Evolutionary conservation across 2,888 invertebrate genomes (phyloP), one percentile per base, ranked within the genome.

Genomic region (Norana najaformis): DNA sequence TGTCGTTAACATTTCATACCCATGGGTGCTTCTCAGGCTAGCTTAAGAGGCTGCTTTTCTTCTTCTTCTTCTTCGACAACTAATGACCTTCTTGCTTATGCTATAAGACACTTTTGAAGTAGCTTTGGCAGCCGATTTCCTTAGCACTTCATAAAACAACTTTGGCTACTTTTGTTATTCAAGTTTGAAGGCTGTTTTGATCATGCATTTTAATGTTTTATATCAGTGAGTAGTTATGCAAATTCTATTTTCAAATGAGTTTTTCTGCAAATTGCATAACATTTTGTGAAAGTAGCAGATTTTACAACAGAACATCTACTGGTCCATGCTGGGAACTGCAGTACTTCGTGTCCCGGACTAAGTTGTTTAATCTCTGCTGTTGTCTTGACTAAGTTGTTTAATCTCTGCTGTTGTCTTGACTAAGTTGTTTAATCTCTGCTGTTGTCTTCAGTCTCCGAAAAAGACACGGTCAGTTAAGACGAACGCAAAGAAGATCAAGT

Each of bases 401-500:
- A n/a, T n/a, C n/a, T 47, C 47, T 11, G 18, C 13, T 23, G 3
- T 30, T 30, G 69, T 69, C n/a, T 0, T 69, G 23, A 47, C 47
- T 47, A 47, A 47, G 4, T 30, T 69, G n/a, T 69, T 69, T 69
- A n/a, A n/a, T n/a, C n/a, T 69, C 11, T n/a, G 3, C 30, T 69
- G 41, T 53, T 36, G 1, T 35, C 34, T 47, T 47, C 41, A 88
- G 69, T 39, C 34, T n/a, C 89, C 88, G 69, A 90, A 90, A 37
- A 90, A 90, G 37, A 23, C 20, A 20, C 38, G 85, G 38, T 0
- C 89, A 3, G n/a, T 30, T 30, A 35, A 34, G 18, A 20, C 34
- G 30, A 89, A 36, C 20, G 37, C 90, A 14, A 91, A 90, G 83
- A 91, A 90, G 82, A 89, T 92, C 11, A 92, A 92, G 88, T 92